A percentile compares a stretch with the other conserved stretches of the same genome.
phyloP scores from a whole-genome alignment of 2,113 vertebrate species.

The Gasterosteus aculeatus region DNA sequence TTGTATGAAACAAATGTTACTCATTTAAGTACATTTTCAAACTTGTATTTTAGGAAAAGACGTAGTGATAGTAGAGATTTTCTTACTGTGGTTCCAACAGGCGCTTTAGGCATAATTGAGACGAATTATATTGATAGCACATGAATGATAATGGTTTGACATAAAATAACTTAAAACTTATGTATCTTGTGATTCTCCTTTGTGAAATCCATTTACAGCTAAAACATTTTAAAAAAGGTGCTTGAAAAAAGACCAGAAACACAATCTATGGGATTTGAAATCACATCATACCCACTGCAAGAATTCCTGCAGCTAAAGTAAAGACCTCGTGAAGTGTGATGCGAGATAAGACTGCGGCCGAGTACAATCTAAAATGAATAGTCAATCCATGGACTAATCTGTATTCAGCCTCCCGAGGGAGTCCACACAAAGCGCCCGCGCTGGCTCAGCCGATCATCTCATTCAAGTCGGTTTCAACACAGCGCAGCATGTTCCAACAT shows the following conservation, averaged over 20 bases:
- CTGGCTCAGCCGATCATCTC: constrained; percentile 63
- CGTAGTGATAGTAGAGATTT: neutral
- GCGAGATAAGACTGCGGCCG: constrained; percentile 26
- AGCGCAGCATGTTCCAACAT: constrained; percentile 65
- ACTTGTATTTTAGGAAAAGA: neutral
- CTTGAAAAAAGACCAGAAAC: neutral
- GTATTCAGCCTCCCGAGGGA: constrained; percentile 67
- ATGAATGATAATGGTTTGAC: neutral
- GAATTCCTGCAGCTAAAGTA: constrained; percentile 15
- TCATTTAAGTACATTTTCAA: neutral
- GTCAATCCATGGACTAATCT: constrained; percentile 70
- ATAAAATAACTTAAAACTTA: neutral
- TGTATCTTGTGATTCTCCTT: neutral
- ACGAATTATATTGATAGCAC: neutral
- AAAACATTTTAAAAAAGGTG: neutral
- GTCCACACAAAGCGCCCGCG: constrained; percentile 56
- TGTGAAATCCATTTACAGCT: neutral
- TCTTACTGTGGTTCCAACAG: neutral
- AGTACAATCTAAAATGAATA: constrained; percentile 61
- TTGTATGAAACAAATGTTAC: neutral
- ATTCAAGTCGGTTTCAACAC: constrained; percentile 74
- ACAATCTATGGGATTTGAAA: neutral
- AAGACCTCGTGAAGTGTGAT: constrained; percentile 24
- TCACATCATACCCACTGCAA: neutral
- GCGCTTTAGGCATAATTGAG: neutral